A percentile compares a stretch with the other conserved stretches of the same genome.
Conservation (phyloP, 2,888 invertebrate species). For the Lypha dubia region DNA sequence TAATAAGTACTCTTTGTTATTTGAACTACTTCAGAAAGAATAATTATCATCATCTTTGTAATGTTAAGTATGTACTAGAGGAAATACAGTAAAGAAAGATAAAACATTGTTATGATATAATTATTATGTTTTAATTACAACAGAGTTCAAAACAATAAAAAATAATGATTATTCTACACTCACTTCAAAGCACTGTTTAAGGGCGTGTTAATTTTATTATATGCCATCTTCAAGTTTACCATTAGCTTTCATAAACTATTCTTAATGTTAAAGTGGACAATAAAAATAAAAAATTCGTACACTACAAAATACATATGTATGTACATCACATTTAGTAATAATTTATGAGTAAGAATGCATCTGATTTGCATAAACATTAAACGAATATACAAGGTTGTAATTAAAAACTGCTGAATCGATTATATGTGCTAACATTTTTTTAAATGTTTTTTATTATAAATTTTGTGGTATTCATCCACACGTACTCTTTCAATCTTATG, state of each 20-base stretch:
- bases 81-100: slow-evolving; percentile 26
- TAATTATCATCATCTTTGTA: slow-evolving; percentile 48
- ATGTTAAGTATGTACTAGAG: slow-evolving; percentile 34
- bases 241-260: too few species aligned
- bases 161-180: slow-evolving; percentile 22
- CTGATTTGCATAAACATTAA: not conserved
- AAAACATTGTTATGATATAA: slow-evolving; percentile 46
- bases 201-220: slow-evolving; percentile 37
- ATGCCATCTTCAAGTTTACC: not conserved
- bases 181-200: slow-evolving; percentile 27
- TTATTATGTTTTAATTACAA: slow-evolving; percentile 57
- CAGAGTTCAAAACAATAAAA: slow-evolving; percentile 38
- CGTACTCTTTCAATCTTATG: too few species aligned
- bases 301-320: too few species aligned
- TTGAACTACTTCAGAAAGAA: slow-evolving; percentile 63
- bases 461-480: too few species aligned
- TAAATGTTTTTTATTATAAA: too few species aligned
- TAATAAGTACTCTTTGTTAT: slow-evolving; percentile 53
- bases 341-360: not conserved
- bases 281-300: too few species aligned
- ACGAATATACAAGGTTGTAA: too few species aligned
- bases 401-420: too few species aligned
- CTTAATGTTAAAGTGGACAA: too few species aligned
- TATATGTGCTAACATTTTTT: too few species aligned
- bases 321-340: too few species aligned